Conservation (phyloP, 2,888 invertebrate species). For the Exephanes ischioxanthus region DNA sequence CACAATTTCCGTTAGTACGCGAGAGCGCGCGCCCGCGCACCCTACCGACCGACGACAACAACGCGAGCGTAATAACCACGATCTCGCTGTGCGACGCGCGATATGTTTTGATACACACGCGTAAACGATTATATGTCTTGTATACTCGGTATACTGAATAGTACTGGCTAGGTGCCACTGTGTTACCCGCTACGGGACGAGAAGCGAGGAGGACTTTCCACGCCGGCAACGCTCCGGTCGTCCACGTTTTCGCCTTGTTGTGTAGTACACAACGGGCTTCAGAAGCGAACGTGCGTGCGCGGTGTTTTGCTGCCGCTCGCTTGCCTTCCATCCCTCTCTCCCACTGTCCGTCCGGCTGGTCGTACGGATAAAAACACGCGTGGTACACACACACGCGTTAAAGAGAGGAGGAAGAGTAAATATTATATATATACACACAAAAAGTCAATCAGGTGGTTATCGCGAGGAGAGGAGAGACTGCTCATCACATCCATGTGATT, state of each 20-base stretch:
- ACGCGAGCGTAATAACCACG: slow-evolving; percentile 13
- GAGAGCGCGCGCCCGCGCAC: slow-evolving; percentile 23
- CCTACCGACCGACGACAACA: slow-evolving; percentile 40
- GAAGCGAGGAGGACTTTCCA: slow-evolving; percentile 18
- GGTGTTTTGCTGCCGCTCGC: slow-evolving; percentile 44
- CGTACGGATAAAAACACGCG: slow-evolving; percentile 63
- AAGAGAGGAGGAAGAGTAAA: background rate
- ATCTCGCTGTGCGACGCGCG: slow-evolving; percentile 20
- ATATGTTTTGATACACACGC: slow-evolving; percentile 12
- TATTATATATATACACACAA: background rate
- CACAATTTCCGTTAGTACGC: slow-evolving; percentile 18
- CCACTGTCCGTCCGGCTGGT: slow-evolving; percentile 59
- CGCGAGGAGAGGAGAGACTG: slow-evolving; percentile 26
- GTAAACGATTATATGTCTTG: background rate
- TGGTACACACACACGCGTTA: slow-evolving; percentile 15
- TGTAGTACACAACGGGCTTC: slow-evolving; percentile 39
- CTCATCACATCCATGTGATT: slow-evolving; percentile 18
- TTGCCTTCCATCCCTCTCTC: slow-evolving; percentile 23
- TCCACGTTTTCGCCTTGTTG: slow-evolving; percentile 59
- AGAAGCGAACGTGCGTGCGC: slow-evolving; percentile 39
- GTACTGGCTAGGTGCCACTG: background rate
- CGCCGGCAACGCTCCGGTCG: slow-evolving; percentile 57
- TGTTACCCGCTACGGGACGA: slow-evolving; percentile 14
- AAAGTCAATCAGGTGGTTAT: slow-evolving; percentile 37
- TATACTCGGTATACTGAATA: background rate